Percentiles rank a stretch among this genome's conserved stretches.
Evolutionary conservation across 2,888 invertebrate genomes (phyloP).

Genomic region (Pristionchus exspectatus): DNA sequence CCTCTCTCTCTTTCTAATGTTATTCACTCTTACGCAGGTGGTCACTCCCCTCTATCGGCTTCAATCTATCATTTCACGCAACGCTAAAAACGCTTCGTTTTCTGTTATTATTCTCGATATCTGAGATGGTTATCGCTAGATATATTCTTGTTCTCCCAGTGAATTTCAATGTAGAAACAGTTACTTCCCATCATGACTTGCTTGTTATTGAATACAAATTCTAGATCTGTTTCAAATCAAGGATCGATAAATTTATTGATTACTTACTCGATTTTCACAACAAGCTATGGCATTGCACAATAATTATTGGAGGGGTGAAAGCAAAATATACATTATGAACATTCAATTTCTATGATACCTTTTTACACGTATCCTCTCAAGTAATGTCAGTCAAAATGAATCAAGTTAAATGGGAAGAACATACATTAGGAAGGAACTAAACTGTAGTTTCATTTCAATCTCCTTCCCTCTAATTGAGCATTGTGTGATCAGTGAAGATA

Average conservation of each 20-base stretch:
- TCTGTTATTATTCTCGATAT: not conserved
- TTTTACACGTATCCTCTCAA: constrained; percentile 36
- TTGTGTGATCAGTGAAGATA: constrained; percentile 97
- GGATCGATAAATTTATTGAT: constrained; percentile 34
- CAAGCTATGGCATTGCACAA: constrained; percentile 44
- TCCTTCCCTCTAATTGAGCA: constrained; percentile 86
- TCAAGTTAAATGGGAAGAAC: not conserved
- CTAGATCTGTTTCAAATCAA: constrained; percentile 18
- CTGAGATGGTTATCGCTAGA: constrained; percentile 24
- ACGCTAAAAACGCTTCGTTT: not conserved
- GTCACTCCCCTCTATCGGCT: constrained; percentile 15
- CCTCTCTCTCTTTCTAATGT: constrained; percentile 17
- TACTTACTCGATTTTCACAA: constrained; percentile 44
- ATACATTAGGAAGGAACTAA: not conserved
- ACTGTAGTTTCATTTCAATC: not conserved
- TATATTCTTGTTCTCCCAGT: constrained; percentile 29
- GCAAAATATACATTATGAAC: constrained; percentile 16
- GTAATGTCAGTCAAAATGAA: constrained; percentile 20
- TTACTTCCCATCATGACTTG: not conserved
- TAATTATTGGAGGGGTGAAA: not conserved
- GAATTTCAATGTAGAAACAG: not conserved
- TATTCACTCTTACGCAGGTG: constrained; percentile 28
- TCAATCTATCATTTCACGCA: not conserved
- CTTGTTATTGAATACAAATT: not conserved
- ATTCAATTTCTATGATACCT: constrained; percentile 25